Evolutionary conservation across 2,797 vertebrate genomes (phyloP), one percentile per base, ranked within the genome.

Genomic region (Atherinosoma microstoma): DNA sequence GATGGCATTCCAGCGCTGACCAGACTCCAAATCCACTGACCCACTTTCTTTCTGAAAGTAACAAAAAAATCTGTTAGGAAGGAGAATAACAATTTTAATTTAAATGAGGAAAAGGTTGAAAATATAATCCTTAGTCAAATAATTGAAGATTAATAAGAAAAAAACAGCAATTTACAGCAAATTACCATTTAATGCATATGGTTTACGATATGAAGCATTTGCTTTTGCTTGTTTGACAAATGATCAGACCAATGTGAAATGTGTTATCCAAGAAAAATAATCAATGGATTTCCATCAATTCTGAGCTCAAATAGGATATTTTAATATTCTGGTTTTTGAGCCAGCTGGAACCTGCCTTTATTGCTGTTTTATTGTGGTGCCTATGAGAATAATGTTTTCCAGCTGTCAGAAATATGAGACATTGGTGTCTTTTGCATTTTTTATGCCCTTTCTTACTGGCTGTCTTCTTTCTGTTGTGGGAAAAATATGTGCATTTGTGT

Each of bases 31-130:
- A 61, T 62, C 61, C 51, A 62, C 18, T 60, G 66, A 67, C 61
- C 62, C 20, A 36, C 20, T 76, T 67, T 72, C 66, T 47, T 47
- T 47, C 2, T 35, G 64, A 71, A 9, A 65, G 60, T 56, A 56
- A 71, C 73, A 80, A 80, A 84, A 87, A 64, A 27, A 76, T 90
- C 74, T 76, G 92, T 82, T 83, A 75, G 70, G 60, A 67, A 30
- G 63, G 57, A 67, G 35, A 70, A 61, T 8, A 75, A 30, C 42
- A 53, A 35, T 62, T 70, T 34, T 57, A 61, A 8, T 16, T 34
- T 36, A 70, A 45, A 22, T 24, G 10, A 12, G 11, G 24, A 12
- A 78, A 70, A 75, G 57, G 59, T 51, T 77, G 13, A 38, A 79
- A 70, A 74, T 35, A 62, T 10, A 64, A 1, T 57, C 18, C 60